These are phyloP conservation scores for Zeus faber DNA, from an alignment of 2,113 vertebrate genomes.

Conservation along the genomic window DNA sequence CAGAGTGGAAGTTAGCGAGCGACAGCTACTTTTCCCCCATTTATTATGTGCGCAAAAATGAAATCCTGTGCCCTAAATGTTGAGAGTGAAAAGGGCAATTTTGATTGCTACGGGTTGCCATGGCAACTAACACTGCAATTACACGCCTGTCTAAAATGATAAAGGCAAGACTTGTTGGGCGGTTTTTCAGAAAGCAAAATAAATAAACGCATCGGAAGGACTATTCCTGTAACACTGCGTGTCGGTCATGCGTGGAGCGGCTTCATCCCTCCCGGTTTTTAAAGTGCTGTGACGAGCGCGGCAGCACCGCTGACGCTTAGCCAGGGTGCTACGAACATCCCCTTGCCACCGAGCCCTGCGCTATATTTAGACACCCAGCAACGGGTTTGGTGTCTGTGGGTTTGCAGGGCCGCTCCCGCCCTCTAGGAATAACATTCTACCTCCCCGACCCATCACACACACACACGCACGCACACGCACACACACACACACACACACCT, in stretches of 20 bases:
- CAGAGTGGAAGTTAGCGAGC: no score
- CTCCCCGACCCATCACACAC: neutral
- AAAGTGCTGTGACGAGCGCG: conserved; percentile 2
- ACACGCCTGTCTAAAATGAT: neutral
- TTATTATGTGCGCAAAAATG: no score
- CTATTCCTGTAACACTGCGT: neutral
- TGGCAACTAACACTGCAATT: conserved; percentile 41
- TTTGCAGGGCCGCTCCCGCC: conserved; percentile 7
- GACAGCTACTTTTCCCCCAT: no score
- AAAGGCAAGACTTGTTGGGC: neutral
- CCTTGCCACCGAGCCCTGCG: conserved; percentile 4
- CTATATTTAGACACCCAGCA: conserved; percentile 36
- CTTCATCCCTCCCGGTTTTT: neutral
- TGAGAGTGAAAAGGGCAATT: conserved; percentile 26
- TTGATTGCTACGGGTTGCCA: conserved; percentile 29
- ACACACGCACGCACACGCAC: neutral
- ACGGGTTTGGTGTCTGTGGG: conserved; percentile 7
- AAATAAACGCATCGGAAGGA: conserved; percentile 12
- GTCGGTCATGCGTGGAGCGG: conserved; percentile 5
- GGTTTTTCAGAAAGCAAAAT: conserved; percentile 9
- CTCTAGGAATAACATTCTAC: conserved; percentile 13
- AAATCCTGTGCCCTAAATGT: no score
- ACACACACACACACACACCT: neutral
- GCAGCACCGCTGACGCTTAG: conserved; percentile 19
- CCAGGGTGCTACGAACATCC: conserved; percentile 14